phyloP scores from a whole-genome alignment of 2,797 vertebrate species.

The Xenopus petersii region DNA sequence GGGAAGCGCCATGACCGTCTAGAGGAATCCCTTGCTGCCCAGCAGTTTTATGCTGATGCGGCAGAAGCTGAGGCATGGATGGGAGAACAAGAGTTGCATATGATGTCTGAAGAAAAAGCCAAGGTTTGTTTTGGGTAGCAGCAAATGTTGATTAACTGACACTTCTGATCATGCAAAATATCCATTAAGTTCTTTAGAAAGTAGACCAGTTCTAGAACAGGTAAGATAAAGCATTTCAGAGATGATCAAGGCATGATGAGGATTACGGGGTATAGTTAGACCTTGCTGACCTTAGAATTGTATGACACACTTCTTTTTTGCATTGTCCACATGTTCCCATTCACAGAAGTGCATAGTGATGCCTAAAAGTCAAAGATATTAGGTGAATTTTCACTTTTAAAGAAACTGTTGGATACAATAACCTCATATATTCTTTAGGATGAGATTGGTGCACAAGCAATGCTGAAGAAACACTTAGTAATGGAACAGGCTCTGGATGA shows the following conservation, averaged over 20 bases:
- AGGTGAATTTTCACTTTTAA: too few relatives aligned
- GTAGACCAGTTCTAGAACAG: too few relatives aligned
- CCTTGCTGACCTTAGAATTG: too few relatives aligned
- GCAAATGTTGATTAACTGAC: background rate
- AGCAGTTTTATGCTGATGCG: constrained; percentile 87
- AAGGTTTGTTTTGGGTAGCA: constrained; percentile 69
- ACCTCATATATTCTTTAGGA: constrained; percentile 65
- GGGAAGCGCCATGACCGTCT: constrained; percentile 77
- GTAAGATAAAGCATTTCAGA: too few relatives aligned
- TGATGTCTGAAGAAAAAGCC: constrained; percentile 94
- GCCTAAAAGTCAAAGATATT: too few relatives aligned
- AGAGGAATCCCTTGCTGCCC: constrained; percentile 77
- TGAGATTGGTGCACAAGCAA: constrained; percentile 85
- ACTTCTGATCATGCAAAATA: background rate
- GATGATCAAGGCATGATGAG: too few relatives aligned
- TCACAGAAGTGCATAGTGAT: too few relatives aligned
- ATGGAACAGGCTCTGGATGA: constrained; percentile 88
- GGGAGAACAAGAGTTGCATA: constrained; percentile 94
- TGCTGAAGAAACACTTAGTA: constrained; percentile 88
- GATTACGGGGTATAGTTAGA: too few relatives aligned
- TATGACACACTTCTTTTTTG: too few relatives aligned
- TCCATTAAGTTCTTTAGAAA: background rate
- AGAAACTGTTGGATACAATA: too few relatives aligned
- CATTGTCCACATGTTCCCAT: too few relatives aligned
- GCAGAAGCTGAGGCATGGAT: constrained; percentile 93